phyloP scores from a whole-genome alignment of 2,113 vertebrate species.

The Otolemur garnettii region DNA sequence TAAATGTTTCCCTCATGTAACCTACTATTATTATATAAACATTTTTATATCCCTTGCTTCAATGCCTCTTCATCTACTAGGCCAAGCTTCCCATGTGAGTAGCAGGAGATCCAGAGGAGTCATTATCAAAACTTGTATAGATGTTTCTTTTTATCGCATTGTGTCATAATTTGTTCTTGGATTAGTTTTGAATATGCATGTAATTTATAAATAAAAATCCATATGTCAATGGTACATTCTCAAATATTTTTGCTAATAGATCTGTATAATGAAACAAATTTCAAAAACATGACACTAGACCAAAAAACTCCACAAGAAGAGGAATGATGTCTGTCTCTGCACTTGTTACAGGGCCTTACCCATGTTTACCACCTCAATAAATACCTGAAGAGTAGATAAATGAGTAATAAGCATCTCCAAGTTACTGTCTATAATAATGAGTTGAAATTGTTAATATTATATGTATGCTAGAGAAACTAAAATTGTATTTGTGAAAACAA shows the following conservation, averaged over 20 bases:
- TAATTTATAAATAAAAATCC: constrained; percentile 34
- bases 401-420: constrained; percentile 42
- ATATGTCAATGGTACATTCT: not conserved
- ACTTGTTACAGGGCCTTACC: not conserved
- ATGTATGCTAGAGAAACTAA: constrained; percentile 69
- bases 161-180: not conserved
- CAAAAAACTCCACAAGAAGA: not conserved
- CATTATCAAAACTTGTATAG: constrained; percentile 22
- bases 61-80: not conserved
- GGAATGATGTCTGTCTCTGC: not conserved
- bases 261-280: not conserved
- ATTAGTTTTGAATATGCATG: not conserved
- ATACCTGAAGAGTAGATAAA: constrained; percentile 55
- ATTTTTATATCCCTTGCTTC: not conserved
- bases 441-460: constrained; percentile 37
- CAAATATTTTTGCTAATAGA: constrained; percentile 52
- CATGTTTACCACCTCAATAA: not conserved
- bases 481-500: constrained; percentile 70
- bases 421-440: constrained; percentile 61
- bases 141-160: constrained; percentile 18
- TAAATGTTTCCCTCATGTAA: not conserved
- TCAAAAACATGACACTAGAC: not conserved
- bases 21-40: not conserved
- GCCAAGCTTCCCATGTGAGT: not conserved
- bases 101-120: not conserved